phyloP scores from a whole-genome alignment of 2,113 vertebrate genomes.

The Tonatia bakeri region DNA sequence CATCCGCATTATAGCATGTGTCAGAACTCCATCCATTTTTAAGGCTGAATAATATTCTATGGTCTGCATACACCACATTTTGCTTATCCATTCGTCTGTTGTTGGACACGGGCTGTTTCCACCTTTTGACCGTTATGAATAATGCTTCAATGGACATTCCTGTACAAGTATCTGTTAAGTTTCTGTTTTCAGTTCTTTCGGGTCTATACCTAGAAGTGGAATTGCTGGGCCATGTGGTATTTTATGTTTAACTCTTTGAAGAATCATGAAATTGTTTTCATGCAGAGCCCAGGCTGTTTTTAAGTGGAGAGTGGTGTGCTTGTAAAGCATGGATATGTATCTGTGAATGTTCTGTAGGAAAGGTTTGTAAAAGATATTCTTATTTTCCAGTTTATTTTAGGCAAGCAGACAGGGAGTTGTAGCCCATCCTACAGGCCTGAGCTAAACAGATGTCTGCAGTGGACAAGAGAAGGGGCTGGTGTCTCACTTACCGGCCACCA shows the following conservation, averaged over 20 bases:
- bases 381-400: constrained; percentile 35
- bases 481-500: neutral
- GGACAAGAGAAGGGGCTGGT: neutral
- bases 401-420: neutral
- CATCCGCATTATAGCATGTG: neutral
- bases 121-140: neutral
- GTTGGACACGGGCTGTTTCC: neutral
- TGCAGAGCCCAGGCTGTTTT: neutral
- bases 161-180: neutral
- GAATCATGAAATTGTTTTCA: neutral
- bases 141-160: neutral
- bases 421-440: neutral
- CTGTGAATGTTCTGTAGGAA: neutral
- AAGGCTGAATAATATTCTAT: neutral
- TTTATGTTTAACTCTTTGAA: neutral
- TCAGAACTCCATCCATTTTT: neutral
- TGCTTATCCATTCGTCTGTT: neutral
- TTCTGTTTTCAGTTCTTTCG: neutral
- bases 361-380: constrained; percentile 17
- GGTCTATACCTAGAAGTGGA: neutral
- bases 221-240: neutral
- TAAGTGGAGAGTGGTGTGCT: neutral
- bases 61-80: neutral
- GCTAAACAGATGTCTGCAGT: neutral
- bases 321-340: neutral